These are phyloP conservation scores for Centropus bengalensis DNA, from an alignment of 2,113 vertebrate genomes.

Conservation along the genomic window DNA sequence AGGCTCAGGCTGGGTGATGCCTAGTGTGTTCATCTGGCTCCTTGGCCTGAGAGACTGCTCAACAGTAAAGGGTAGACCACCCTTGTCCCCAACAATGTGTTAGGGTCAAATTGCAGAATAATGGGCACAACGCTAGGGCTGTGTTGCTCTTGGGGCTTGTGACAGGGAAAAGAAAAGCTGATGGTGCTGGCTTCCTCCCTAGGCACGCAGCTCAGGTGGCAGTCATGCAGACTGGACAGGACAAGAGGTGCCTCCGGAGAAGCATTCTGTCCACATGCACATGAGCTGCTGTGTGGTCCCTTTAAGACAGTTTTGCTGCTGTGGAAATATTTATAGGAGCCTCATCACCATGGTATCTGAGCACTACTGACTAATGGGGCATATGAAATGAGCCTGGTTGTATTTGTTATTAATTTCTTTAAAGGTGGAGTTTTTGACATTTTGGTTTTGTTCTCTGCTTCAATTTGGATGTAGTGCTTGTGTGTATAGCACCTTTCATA, in stretches of 20 bases:
- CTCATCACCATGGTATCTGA: slow-evolving; percentile 69
- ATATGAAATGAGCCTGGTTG: background rate
- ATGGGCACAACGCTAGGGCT: fast-evolving
- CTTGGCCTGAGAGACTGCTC: background rate
- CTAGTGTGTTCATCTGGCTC: fast-evolving
- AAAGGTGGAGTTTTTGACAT: background rate
- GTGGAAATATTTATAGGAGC: slow-evolving; percentile 34
- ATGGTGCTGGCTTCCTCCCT: background rate
- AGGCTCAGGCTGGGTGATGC: background rate
- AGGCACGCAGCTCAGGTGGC: background rate
- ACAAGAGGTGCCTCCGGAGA: background rate
- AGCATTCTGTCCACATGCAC: background rate
- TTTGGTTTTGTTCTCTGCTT: background rate
- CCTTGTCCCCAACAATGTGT: fast-evolving
- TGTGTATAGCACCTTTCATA: background rate
- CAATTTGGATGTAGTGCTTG: background rate
- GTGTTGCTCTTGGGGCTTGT: fast-evolving
- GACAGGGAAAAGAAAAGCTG: background rate
- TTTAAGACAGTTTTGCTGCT: slow-evolving; percentile 46
- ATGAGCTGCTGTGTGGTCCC: background rate
- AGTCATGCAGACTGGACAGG: background rate
- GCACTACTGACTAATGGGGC: slow-evolving; percentile 32
- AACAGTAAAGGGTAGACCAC: fast-evolving
- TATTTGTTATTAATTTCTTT: slow-evolving; percentile 49
- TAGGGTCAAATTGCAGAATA: background rate